Percentiles rank a stretch among this genome's conserved stretches.
phyloP scores from a whole-genome alignment of 1,140 invertebrate genomes.

The Drosophila jambulina region DNA sequence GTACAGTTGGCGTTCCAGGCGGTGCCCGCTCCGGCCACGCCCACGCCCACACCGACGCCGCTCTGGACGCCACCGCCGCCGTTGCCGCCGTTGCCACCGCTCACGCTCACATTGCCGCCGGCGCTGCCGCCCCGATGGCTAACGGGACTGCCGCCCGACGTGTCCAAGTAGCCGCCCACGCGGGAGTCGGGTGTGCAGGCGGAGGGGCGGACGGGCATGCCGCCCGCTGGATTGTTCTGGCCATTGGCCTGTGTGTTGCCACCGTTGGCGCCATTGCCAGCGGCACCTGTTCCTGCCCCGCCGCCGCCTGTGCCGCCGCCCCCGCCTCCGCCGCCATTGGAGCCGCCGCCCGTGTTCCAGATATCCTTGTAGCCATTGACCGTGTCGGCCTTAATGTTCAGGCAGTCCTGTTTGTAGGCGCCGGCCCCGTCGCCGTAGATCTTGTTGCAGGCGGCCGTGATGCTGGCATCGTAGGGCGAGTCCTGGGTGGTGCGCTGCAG shows the following conservation, averaged over 20 bases:
- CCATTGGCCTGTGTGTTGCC: conserved; percentile 81
- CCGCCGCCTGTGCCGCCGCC: conserved; percentile 67
- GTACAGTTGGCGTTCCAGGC: conserved; percentile 85
- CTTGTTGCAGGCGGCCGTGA: conserved; percentile 92
- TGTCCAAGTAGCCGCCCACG: conserved; percentile 88
- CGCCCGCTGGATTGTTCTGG: conserved; percentile 86
- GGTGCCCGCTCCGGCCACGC: conserved; percentile 87
- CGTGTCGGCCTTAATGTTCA: conserved; percentile 87
- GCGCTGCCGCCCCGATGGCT: conserved; percentile 89
- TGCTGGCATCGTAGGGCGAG: conserved; percentile 94
- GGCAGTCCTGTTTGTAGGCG: conserved; percentile 84
- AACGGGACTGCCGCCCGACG: conserved; percentile 90
- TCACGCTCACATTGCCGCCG: conserved; percentile 89
- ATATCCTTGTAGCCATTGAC: conserved; percentile 87
- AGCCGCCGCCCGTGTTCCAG: conserved; percentile 89
- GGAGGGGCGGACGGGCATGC: conserved; percentile 90
- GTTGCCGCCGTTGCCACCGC: conserved; percentile 88
- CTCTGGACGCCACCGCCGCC: conserved; percentile 68
- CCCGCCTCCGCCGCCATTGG: conserved; percentile 73
- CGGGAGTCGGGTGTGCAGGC: conserved; percentile 94
- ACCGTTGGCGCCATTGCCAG: conserved; percentile 77
- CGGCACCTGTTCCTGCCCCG: conserved; percentile 75
- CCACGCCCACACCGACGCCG: conserved; percentile 89
- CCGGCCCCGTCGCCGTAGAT: conserved; percentile 84
- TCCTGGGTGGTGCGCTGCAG: conserved; percentile 93